Evolutionary conservation across 2,888 invertebrate species (phyloP).

Genomic region (Crioceris asparagi): DNA sequence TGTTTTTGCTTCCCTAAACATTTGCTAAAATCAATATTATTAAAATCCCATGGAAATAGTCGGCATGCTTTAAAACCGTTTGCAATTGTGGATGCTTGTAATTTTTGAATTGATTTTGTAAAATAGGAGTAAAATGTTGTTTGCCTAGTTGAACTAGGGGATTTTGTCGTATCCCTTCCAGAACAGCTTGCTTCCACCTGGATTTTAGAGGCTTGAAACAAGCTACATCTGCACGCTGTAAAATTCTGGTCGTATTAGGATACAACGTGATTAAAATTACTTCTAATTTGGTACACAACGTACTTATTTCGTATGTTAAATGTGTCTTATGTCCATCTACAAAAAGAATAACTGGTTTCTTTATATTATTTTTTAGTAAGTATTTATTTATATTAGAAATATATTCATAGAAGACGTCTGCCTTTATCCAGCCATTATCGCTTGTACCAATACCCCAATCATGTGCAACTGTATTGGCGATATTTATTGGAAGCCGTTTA

Average conservation of each 20-base stretch:
- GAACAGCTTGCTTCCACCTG: no score
- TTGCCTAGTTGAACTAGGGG: no score
- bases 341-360: constrained; percentile 24
- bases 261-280: constrained; percentile 14
- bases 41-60: no score
- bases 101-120: no score
- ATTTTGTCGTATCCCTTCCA: no score
- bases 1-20: no score
- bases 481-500: constrained; percentile 20
- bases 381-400: constrained; percentile 22
- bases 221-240: constrained; percentile 15
- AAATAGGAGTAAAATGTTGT: no score
- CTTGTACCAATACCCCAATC: constrained; percentile 24
- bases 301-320: no score
- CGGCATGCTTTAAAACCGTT: no score
- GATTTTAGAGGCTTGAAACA: constrained; percentile 13
- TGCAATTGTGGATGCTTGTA: no score
- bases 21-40: no score
- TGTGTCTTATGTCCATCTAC: constrained; percentile 17
- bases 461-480: constrained; percentile 13
- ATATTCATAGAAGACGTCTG: constrained; percentile 23
- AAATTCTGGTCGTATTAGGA: constrained; percentile 13
- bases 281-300: constrained; percentile 12
- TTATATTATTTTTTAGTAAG: constrained; percentile 17
- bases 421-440: constrained; percentile 29